These are phyloP conservation scores for Notechis scutatus DNA, from an alignment of 2,113 vertebrate genomes.

Conservation along the genomic window DNA sequence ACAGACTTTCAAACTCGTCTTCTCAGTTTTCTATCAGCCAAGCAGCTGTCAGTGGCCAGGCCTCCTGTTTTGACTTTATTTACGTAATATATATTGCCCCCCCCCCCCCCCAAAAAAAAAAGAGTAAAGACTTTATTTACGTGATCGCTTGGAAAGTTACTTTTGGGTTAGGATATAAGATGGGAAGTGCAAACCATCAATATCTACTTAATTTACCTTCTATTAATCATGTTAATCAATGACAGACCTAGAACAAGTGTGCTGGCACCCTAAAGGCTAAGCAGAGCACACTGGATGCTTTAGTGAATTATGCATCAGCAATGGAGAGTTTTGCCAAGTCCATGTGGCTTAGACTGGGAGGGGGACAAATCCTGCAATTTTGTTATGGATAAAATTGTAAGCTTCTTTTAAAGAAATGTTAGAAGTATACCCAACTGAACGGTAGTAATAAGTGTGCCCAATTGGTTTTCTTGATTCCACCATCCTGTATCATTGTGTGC, in stretches of 20 bases:
- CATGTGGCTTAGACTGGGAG: conserved; percentile 14
- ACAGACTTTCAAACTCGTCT: conserved; percentile 5
- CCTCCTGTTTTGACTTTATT: conserved; percentile 47
- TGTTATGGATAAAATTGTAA: not conserved
- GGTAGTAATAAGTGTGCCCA: not conserved
- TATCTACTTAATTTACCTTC: conserved; percentile 46
- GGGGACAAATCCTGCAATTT: conserved; percentile 30
- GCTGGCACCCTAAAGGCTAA: not conserved
- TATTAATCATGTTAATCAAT: conserved; percentile 49
- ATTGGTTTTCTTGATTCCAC: not conserved
- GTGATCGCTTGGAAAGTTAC: conserved; percentile 53
- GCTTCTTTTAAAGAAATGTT: not conserved
- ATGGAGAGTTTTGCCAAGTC: conserved; percentile 41
- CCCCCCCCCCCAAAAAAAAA: too few relatives aligned
- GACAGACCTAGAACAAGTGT: conserved; percentile 21
- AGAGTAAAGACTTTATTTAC: conserved; percentile 31
- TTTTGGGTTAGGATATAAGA: conserved; percentile 49
- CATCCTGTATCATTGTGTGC: not conserved
- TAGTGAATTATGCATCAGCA: conserved; percentile 55
- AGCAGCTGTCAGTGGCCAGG: conserved; percentile 35
- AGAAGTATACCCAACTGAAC: not conserved
- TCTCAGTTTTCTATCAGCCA: not conserved
- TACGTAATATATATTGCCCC: not conserved
- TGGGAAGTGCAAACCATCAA: conserved; percentile 35
- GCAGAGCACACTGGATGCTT: conserved; percentile 25